A percentile compares a stretch with the other conserved stretches of the same genome.
phyloP scores from a whole-genome alignment of 2,888 invertebrate genomes.

The Eristalinus aeneus region DNA sequence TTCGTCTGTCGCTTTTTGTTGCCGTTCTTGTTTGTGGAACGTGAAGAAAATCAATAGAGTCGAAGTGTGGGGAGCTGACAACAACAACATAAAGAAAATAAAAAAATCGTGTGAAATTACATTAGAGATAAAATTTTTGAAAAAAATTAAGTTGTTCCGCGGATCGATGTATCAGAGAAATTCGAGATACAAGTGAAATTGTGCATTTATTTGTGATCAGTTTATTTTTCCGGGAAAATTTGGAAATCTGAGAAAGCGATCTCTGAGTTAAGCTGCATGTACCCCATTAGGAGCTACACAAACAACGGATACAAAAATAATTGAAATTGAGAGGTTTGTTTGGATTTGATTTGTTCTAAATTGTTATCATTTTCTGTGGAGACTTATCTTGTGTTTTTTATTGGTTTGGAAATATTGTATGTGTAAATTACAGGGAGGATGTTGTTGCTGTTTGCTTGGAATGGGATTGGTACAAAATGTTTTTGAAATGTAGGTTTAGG shows the following conservation, averaged over 20 bases:
- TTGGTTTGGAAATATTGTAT: too few relatives aligned
- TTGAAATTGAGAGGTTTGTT: constrained; percentile 36
- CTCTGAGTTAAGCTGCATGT: not conserved
- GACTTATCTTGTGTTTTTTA: not conserved
- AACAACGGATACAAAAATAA: constrained; percentile 36
- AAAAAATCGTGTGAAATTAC: constrained; percentile 1
- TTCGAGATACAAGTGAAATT: not conserved
- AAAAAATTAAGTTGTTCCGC: not conserved
- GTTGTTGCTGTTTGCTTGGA: too few relatives aligned
- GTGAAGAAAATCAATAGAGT: not conserved
- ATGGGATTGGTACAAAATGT: too few relatives aligned
- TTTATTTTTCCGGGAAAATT: constrained; percentile 1
- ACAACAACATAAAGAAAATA: constrained; percentile 6
- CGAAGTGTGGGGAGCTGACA: not conserved
- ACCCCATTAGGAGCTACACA: not conserved
- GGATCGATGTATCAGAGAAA: not conserved
- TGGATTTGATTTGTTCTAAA: not conserved
- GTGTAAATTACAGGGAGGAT: too few relatives aligned
- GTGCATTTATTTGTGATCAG: not conserved
- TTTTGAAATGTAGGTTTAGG: too few relatives aligned
- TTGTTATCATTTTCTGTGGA: not conserved
- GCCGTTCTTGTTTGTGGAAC: constrained; percentile 25
- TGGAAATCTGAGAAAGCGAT: constrained; percentile 15
- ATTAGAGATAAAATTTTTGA: not conserved
- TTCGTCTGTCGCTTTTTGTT: not conserved